Percentiles rank a stretch among this genome's conserved stretches.
Evolutionary conservation across 2,888 invertebrate species (phyloP).

Genomic region (Pseudoips prasinana): DNA sequence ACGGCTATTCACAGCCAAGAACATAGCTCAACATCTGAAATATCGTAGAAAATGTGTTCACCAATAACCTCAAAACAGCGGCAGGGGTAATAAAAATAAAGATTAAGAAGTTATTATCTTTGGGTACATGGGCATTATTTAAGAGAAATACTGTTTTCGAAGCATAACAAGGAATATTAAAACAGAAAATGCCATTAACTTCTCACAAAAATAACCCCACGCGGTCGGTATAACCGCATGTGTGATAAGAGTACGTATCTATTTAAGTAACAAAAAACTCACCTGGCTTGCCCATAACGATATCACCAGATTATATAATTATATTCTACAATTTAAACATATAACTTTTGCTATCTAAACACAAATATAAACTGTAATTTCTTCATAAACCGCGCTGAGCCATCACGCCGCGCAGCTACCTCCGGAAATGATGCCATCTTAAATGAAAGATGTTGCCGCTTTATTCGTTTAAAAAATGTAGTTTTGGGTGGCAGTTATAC

Average conservation of each 20-base stretch:
- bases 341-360: slow-evolving; percentile 48
- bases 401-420: slow-evolving; percentile 55
- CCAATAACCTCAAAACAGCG: too few relatives aligned
- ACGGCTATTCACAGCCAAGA: too few relatives aligned
- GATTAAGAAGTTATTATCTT: too few relatives aligned
- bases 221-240: slow-evolving; percentile 42
- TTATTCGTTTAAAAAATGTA: slow-evolving; percentile 1
- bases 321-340: slow-evolving; percentile 19
- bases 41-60: too few relatives aligned
- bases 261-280: slow-evolving; percentile 31
- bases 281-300: slow-evolving; percentile 72
- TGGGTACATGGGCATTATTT: too few relatives aligned
- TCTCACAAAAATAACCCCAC: slow-evolving; percentile 32
- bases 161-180: too few relatives aligned
- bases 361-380: slow-evolving; percentile 58
- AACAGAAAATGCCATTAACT: too few relatives aligned
- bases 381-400: slow-evolving; percentile 54
- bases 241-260: neutral
- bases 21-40: too few relatives aligned
- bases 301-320: slow-evolving; percentile 23
- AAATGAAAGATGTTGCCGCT: slow-evolving; percentile 38
- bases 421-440: slow-evolving; percentile 71
- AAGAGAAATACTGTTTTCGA: too few relatives aligned
- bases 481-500: slow-evolving; percentile 14
- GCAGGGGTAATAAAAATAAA: too few relatives aligned